Percentiles rank a stretch among this genome's conserved stretches.
phyloP scores from a whole-genome alignment of 2,888 invertebrate species.

The Byasa hedistus region DNA sequence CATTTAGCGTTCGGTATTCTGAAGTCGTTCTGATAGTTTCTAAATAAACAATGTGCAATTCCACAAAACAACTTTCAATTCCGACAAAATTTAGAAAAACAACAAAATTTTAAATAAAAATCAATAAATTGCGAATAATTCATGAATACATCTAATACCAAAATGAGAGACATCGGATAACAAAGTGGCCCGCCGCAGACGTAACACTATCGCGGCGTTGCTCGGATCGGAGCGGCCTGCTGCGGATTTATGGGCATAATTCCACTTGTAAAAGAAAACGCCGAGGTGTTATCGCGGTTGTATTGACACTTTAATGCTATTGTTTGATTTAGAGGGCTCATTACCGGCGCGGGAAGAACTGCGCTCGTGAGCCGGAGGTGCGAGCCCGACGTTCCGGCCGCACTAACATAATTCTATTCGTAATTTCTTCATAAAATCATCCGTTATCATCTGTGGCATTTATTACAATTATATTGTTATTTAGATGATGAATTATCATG shows the following conservation, averaged over 20 bases:
- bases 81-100: background rate
- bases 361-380: conserved; percentile 62
- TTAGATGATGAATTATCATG: conserved; percentile 21
- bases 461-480: conserved; percentile 29
- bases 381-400: conserved; percentile 47
- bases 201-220: conserved; percentile 41
- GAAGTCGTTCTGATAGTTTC: too few relatives aligned
- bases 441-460: conserved; percentile 29
- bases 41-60: too few relatives aligned
- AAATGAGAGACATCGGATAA: conserved; percentile 32
- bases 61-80: too few relatives aligned
- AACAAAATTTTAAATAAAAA: background rate
- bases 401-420: conserved; percentile 47
- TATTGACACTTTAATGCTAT: conserved; percentile 80
- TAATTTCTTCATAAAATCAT: conserved; percentile 50
- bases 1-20: too few relatives aligned
- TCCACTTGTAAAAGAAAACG: conserved; percentile 74
- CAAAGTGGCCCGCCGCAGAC: conserved; percentile 33
- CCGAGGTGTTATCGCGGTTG: conserved; percentile 73
- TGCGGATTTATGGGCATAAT: conserved; percentile 74
- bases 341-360: conserved; percentile 69
- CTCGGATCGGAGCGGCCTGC: conserved; percentile 54
- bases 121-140: conserved; percentile 4
- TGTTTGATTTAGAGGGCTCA: conserved; percentile 79
- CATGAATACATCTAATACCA: conserved; percentile 22